These are phyloP conservation scores for Galagoides demidoff DNA, from an alignment of 2,797 vertebrate species.

Conservation along the genomic window DNA sequence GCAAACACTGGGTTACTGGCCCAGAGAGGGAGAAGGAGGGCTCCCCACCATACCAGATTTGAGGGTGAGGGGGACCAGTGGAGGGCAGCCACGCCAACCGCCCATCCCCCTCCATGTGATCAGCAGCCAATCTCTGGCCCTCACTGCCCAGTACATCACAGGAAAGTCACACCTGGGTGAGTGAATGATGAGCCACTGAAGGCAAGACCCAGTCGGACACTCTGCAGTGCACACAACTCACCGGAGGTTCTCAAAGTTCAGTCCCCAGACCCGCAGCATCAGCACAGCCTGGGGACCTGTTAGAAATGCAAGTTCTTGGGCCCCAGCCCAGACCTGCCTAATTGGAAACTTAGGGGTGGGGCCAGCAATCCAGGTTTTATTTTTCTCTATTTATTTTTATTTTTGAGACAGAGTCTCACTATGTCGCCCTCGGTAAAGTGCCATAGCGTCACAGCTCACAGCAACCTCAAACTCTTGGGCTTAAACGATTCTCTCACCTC, in stretches of 20 bases:
- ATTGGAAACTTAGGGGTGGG: neutral
- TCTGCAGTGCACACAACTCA: neutral
- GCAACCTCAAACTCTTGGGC: too few species aligned
- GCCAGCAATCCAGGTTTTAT: neutral
- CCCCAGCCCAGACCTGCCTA: neutral
- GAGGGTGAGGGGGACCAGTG: accelerated
- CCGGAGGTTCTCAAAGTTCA: neutral
- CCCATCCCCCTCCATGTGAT: neutral
- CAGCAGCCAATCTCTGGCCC: neutral
- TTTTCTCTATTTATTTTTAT: too few species aligned
- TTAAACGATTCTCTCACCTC: too few species aligned
- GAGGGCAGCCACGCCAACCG: neutral
- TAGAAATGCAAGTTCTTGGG: neutral
- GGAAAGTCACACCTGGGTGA: neutral
- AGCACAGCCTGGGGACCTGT: neutral
- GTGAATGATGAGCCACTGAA: neutral
- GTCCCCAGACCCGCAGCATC: neutral
- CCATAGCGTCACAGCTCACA: too few species aligned
- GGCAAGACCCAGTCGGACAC: neutral
- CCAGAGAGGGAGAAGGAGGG: neutral
- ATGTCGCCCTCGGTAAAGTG: too few species aligned
- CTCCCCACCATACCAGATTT: neutral
- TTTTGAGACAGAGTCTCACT: too few species aligned
- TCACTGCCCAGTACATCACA: accelerated
- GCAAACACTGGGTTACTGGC: neutral